phyloP scores from a whole-genome alignment of 2,797 vertebrate genomes.

The Arrhamphus sclerolepis region DNA sequence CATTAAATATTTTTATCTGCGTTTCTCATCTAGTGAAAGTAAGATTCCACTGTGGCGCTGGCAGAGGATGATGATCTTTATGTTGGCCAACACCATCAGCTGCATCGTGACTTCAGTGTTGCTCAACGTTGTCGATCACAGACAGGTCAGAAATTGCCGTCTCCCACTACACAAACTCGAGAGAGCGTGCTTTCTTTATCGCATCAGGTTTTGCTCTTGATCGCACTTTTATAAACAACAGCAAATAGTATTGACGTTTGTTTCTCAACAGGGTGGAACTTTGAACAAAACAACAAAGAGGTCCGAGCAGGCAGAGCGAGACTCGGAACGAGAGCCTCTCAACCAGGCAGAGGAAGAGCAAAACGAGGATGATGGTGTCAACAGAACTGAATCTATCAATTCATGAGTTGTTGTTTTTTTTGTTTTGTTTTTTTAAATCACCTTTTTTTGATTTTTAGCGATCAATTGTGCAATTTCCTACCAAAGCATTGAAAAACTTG shows the following conservation, averaged over 20 bases:
- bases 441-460: neutral
- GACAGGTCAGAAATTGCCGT: slow-evolving; percentile 69
- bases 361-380: slow-evolving; percentile 27
- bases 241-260: neutral
- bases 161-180: neutral
- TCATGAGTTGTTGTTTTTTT: slow-evolving; percentile 26
- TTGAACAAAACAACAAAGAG: slow-evolving; percentile 84
- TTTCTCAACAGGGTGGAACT: slow-evolving; percentile 75
- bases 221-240: too few species aligned
- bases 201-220: too few species aligned
- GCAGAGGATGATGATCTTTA: slow-evolving; percentile 88
- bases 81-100: slow-evolving; percentile 83
- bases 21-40: slow-evolving; percentile 66
- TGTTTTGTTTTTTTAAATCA: neutral
- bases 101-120: slow-evolving; percentile 79
- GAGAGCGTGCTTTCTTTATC: neutral
- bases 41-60: slow-evolving; percentile 86
- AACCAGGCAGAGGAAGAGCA: slow-evolving; percentile 54
- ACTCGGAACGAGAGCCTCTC: slow-evolving; percentile 70
- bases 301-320: slow-evolving; percentile 33
- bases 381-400: slow-evolving; percentile 48
- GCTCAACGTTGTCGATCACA: slow-evolving; percentile 83
- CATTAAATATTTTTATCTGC: neutral
- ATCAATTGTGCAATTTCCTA: neutral
- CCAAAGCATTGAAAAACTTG: neutral